A percentile compares a stretch with the other conserved stretches of the same genome.
Evolutionary conservation across 2,888 invertebrate species (phyloP).

Genomic region (Pyrgus malvae): DNA sequence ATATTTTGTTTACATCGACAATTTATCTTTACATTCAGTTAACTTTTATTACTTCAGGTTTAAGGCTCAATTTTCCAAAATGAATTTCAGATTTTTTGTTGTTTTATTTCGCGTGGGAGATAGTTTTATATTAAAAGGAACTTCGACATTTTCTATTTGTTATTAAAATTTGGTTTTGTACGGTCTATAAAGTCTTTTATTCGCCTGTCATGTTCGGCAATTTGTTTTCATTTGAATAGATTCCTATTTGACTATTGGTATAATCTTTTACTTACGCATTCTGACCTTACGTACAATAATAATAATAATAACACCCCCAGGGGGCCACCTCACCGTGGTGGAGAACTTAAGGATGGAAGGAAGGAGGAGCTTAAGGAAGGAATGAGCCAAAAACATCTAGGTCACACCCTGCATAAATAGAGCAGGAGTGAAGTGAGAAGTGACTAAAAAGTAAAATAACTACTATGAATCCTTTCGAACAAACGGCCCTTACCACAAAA

Average conservation of each 20-base stretch:
- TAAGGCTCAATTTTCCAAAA: conserved; percentile 27
- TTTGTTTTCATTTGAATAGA: conserved; percentile 5
- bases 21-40: conserved; percentile 16
- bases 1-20: conserved; percentile 38
- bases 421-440: too few species aligned
- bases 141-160: conserved; percentile 42
- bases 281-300: too few species aligned
- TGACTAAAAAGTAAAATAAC: too few species aligned
- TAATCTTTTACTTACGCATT: too few species aligned
- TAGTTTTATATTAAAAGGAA: conserved; percentile 39
- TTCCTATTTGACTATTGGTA: neutral
- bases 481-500: too few species aligned
- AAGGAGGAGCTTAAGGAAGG: too few species aligned
- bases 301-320: too few species aligned
- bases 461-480: too few species aligned
- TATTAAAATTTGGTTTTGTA: conserved; percentile 46
- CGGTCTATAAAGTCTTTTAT: conserved; percentile 10
- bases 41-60: conserved; percentile 8
- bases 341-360: too few species aligned
- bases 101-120: conserved; percentile 44
- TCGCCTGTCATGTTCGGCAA: conserved; percentile 1
- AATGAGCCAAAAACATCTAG: too few species aligned
- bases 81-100: conserved; percentile 29
- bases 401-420: too few species aligned
- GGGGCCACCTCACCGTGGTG: too few species aligned